A percentile compares a stretch with the other conserved stretches of the same genome.
Conservation (phyloP, 2,888 invertebrate species). For the Mylabris sibirica region DNA sequence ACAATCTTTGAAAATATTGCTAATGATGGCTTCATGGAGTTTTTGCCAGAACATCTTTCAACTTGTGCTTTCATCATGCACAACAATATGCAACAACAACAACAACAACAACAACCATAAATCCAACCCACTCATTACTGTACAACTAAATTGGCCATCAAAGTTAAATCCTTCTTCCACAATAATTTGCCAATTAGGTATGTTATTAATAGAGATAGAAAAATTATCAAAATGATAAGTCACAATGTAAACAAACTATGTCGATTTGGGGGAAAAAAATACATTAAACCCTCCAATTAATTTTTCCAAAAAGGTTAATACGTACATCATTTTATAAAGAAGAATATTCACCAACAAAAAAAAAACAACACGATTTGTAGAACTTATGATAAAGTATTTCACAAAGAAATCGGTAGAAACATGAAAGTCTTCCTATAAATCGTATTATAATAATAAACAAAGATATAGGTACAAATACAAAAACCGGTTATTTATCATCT, state of each 20-base stretch:
- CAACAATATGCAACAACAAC: background rate
- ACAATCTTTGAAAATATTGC: background rate
- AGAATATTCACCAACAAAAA: background rate
- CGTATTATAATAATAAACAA: slow-evolving; percentile 4
- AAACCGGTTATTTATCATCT: slow-evolving; percentile 34
- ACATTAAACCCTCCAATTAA: too few relatives aligned
- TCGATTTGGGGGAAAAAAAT: too few relatives aligned
- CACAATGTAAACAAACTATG: too few relatives aligned
- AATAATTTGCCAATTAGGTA: background rate
- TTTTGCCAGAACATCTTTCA: background rate
- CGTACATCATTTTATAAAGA: too few relatives aligned
- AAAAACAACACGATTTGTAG: background rate
- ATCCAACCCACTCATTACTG: background rate
- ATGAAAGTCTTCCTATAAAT: background rate
- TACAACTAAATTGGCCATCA: background rate
- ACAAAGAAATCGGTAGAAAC: background rate
- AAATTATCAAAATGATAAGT: too few relatives aligned
- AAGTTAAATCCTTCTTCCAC: background rate
- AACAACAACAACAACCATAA: background rate
- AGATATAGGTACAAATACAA: slow-evolving; percentile 12
- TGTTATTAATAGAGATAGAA: background rate
- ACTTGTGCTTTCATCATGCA: background rate
- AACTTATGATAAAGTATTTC: too few relatives aligned
- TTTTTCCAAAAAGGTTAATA: too few relatives aligned
- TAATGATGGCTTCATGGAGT: background rate